Conservation (phyloP, 1,140 invertebrate species). For the Temnothorax longispinosus region DNA sequence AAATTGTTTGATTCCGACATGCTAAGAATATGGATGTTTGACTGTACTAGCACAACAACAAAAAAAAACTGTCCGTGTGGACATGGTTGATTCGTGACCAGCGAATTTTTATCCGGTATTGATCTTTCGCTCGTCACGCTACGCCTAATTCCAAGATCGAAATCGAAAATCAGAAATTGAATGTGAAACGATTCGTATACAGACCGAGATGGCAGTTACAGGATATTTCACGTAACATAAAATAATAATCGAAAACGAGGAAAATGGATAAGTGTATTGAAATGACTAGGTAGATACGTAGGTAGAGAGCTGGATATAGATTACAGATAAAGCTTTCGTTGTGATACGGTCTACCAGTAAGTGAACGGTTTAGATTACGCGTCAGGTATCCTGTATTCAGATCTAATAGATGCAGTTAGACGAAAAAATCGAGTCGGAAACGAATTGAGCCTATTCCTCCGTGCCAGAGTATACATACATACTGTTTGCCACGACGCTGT, state of each 20-base stretch:
- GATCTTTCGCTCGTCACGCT: neutral
- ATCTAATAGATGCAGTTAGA: neutral
- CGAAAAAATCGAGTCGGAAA: neutral
- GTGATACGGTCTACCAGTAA: neutral
- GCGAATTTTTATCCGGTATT: neutral
- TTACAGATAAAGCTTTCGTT: neutral
- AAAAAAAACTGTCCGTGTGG: neutral
- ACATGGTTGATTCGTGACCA: neutral
- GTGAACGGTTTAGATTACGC: neutral
- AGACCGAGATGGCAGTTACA: neutral
- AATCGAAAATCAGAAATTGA: neutral
- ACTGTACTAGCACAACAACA: neutral
- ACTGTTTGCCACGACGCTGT: conserved; percentile 15
- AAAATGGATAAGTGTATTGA: neutral
- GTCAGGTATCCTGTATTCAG: conserved; percentile 4
- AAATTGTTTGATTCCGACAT: neutral
- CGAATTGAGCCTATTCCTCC: neutral
- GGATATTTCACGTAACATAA: neutral
- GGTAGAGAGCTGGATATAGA: neutral
- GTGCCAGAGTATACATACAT: neutral
- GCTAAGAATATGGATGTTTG: conserved; percentile 24
- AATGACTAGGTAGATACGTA: neutral
- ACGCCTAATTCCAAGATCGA: conserved; percentile 2
- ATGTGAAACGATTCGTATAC: neutral
- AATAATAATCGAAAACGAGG: neutral